Base-by-base conservation (phyloP, 2,113 vertebrate genomes). In the Sialia sialis region DNA sequence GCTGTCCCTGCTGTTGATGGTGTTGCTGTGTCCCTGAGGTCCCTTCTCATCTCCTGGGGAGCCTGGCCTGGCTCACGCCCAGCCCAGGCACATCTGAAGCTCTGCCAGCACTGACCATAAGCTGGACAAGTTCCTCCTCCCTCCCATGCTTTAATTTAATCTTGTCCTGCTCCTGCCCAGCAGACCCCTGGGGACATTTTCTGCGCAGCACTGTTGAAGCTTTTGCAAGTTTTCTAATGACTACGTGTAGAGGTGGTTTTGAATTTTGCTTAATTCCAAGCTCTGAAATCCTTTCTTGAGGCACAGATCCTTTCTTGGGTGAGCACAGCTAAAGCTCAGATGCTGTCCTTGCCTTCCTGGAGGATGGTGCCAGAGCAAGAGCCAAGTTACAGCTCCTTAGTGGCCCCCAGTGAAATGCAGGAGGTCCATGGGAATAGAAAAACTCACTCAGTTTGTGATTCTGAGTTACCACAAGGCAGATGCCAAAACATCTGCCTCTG, bases 151-250 rank as follows among this genome's bases (percentile, higher is more conserved):
- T 90, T 76, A 85, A 69, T 67, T n/a, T n/a, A n/a, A n/a, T 92
- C 62, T n/a, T 41, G 18, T 12, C 56, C 17, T 78, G n/a, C 70
- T 52, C 25, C 3, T 51, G 22, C 38, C 64, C 52, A 11, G 77
- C 14, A 22, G 34, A 20, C 6, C 16, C 11, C 18, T 58, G 4
- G 15, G 8, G 25, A 14, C 0, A 0, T 49, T 81, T 52, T 34
- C 16, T 11, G 0, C 7, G 0, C 0, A 23, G 20, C 29, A 13
- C 0, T 7, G 20, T 10, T 39, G 27, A 59, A 56, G 29, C 5
- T 8, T 58, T 46, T 72, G 14, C 25, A 29, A 0, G 12, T 32
- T 59, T 48, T 68, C 21, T 26, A 1, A 29, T 62, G 76, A 1
- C 19, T 39, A 48, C 0, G 0, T 43, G 16, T 32, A 6, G 68